Evolutionary conservation across 2,888 invertebrate species (phyloP).

Genomic region (Campopleginae sp.): DNA sequence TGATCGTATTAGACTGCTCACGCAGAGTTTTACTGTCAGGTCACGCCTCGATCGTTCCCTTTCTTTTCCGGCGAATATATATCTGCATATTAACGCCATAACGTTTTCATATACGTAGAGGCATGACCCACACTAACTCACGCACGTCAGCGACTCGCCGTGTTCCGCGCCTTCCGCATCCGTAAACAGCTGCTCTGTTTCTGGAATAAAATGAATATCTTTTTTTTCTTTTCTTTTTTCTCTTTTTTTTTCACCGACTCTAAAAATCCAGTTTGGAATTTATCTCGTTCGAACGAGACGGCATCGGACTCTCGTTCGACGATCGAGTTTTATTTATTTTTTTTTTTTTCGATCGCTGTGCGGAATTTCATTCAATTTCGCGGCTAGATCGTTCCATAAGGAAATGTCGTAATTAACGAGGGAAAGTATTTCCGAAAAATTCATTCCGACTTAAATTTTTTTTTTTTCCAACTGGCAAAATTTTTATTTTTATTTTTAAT

Average conservation of each 20-base stretch:
- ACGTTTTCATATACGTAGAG: background rate
- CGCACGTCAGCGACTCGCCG: background rate
- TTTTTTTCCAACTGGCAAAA: background rate
- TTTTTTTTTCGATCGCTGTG: background rate
- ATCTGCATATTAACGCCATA: slow-evolving; percentile 40
- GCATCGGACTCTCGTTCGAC: background rate
- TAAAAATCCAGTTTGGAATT: slow-evolving; percentile 20
- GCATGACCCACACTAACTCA: background rate
- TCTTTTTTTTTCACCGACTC: background rate
- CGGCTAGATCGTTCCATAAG: background rate
- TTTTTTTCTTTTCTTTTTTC: background rate
- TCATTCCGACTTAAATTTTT: background rate
- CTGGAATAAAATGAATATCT: background rate
- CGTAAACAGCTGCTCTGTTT: slow-evolving; percentile 54
- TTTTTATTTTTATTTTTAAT: too few relatives aligned
- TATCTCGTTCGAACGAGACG: background rate
- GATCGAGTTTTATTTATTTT: background rate
- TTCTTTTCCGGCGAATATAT: slow-evolving; percentile 58
- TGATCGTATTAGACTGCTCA: slow-evolving; percentile 30
- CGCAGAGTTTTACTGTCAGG: slow-evolving; percentile 53
- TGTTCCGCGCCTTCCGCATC: slow-evolving; percentile 60
- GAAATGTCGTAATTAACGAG: background rate
- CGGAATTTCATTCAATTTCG: background rate
- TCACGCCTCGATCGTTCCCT: slow-evolving; percentile 64
- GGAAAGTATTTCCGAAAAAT: too few relatives aligned